These are phyloP conservation scores for Bujurquina vittata DNA, from an alignment of 2,113 vertebrate species.

Conservation along the genomic window DNA sequence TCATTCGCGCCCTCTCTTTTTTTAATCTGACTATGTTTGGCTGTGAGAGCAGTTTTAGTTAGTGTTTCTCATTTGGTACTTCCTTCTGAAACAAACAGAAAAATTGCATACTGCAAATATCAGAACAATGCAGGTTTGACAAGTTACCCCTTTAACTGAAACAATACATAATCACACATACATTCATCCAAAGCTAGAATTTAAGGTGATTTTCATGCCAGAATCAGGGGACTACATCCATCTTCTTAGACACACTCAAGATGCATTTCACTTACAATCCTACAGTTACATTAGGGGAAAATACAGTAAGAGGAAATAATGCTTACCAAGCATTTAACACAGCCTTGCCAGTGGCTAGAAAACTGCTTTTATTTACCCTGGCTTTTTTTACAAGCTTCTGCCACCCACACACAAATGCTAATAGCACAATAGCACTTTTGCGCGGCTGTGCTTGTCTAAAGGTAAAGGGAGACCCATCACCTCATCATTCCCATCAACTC, in stretches of 20 bases:
- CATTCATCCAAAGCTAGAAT: neutral
- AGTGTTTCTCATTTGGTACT: neutral
- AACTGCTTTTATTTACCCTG: conserved; percentile 81
- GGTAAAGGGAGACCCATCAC: conserved; percentile 82
- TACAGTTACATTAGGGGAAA: conserved; percentile 4
- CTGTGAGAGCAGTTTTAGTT: neutral
- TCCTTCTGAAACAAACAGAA: accelerated
- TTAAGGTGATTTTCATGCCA: neutral
- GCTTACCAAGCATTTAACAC: conserved; percentile 71
- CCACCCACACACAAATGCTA: conserved; percentile 83
- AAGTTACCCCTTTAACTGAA: neutral
- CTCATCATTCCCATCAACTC: conserved; percentile 84
- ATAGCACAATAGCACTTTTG: conserved; percentile 82
- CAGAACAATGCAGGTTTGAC: neutral
- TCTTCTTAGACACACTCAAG: neutral
- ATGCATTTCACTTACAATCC: conserved; percentile 11
- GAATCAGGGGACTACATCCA: neutral
- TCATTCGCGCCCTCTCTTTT: neutral
- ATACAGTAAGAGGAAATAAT: conserved; percentile 51
- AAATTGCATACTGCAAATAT: accelerated
- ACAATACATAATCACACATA: neutral
- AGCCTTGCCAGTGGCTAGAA: conserved; percentile 50
- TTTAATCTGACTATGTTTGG: neutral
- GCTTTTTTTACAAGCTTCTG: conserved; percentile 72
- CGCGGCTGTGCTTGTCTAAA: conserved; percentile 79